Evolutionary conservation across 1,140 invertebrate species (phyloP).

Genomic region (Polypedilum pembai): DNA sequence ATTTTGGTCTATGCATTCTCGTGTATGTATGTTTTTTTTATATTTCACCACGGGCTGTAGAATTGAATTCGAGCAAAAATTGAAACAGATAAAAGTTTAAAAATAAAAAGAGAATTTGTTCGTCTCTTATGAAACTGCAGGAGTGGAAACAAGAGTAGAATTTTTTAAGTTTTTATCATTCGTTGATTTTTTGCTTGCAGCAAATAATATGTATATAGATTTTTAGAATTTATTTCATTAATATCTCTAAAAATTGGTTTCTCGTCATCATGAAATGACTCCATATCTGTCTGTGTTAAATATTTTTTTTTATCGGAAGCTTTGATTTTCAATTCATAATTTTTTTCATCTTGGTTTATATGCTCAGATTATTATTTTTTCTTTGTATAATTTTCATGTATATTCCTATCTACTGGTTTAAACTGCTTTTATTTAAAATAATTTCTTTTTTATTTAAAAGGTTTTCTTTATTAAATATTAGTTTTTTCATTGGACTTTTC

Average conservation of each 20-base stretch:
- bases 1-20: constrained; percentile 5
- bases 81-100: too few relatives aligned
- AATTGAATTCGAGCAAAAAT: background rate
- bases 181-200: constrained; percentile 23
- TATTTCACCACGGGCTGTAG: background rate
- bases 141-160: background rate
- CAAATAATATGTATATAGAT: constrained; percentile 25
- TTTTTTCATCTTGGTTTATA: constrained; percentile 3
- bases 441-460: background rate
- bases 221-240: constrained; percentile 28
- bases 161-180: background rate
- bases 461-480: constrained; percentile 13
- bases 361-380: background rate
- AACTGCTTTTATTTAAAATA: constrained; percentile 19
- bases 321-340: constrained; percentile 23
- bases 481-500: constrained; percentile 6
- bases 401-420: constrained; percentile 26
- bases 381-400: constrained; percentile 24
- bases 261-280: background rate
- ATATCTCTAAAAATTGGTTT: constrained; percentile 27
- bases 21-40: too few relatives aligned
- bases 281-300: background rate
- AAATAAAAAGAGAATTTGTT: too few relatives aligned
- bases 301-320: constrained; percentile 21
- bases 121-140: too few relatives aligned